These are phyloP conservation scores for Silvanus unidentatus DNA, from an alignment of 2,888 invertebrate species.

Conservation along the genomic window DNA sequence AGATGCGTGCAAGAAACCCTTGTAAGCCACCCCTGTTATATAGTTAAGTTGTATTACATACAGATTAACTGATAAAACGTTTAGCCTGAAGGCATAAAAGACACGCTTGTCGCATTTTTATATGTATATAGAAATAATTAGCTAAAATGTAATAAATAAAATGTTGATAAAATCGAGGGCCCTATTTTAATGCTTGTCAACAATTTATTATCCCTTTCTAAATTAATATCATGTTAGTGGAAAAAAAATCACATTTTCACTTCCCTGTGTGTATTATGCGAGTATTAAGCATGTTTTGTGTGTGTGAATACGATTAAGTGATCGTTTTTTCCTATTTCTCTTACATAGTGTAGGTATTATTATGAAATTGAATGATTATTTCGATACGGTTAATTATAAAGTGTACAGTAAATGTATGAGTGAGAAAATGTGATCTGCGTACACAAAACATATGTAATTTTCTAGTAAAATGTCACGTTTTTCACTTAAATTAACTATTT, in stretches of 20 bases:
- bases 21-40: background rate
- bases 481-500: conserved; percentile 16
- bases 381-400: too few species aligned
- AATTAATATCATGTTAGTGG: too few species aligned
- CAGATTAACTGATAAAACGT: conserved; percentile 20
- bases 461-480: conserved; percentile 19
- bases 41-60: conserved; percentile 8
- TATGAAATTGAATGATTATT: too few species aligned
- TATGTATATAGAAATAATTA: conserved; percentile 25
- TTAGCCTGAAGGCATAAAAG: conserved; percentile 23
- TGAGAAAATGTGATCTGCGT: background rate
- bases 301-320: too few species aligned
- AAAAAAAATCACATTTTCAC: too few species aligned
- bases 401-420: too few species aligned
- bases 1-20: background rate
- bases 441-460: conserved; percentile 15
- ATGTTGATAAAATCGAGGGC: conserved; percentile 25
- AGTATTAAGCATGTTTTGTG: too few species aligned
- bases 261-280: too few species aligned
- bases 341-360: too few species aligned
- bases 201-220: conserved; percentile 20
- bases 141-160: conserved; percentile 24
- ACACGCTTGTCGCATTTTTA: conserved; percentile 25
- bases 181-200: conserved; percentile 21
- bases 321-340: too few species aligned